Conservation (phyloP, 2,888 invertebrate genomes). For the Calameuta filiformis region DNA sequence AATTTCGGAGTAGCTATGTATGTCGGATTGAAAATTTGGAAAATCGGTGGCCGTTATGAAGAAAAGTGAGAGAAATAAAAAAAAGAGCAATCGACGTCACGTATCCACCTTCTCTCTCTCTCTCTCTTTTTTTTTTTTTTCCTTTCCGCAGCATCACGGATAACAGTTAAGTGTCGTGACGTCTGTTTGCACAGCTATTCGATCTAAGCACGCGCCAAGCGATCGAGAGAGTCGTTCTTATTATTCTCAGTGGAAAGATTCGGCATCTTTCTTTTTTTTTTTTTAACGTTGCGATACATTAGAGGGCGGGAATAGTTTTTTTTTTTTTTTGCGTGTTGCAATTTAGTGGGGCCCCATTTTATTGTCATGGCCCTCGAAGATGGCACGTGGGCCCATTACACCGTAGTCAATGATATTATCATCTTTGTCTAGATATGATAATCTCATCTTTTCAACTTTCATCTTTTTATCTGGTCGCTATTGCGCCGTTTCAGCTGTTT, state of each 20-base stretch:
- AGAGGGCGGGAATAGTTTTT: not conserved
- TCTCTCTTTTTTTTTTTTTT: too few species aligned
- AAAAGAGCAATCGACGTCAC: not conserved
- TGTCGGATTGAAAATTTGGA: not conserved
- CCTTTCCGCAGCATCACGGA: not conserved
- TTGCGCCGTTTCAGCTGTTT: slow-evolving; percentile 52
- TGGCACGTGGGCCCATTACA: slow-evolving; percentile 15
- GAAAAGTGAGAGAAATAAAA: not conserved
- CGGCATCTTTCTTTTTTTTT: not conserved
- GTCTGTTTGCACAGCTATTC: not conserved
- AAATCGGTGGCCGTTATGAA: not conserved
- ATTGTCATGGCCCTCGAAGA: not conserved
- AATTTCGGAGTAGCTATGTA: not conserved
- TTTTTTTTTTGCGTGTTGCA: not conserved
- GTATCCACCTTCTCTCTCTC: not conserved
- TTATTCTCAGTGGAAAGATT: not conserved
- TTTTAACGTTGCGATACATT: not conserved
- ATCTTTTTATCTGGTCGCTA: slow-evolving; percentile 35
- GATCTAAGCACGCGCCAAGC: not conserved
- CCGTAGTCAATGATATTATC: slow-evolving; percentile 32
- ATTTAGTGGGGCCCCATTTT: not conserved
- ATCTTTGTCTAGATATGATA: slow-evolving; percentile 43
- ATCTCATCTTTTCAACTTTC: slow-evolving; percentile 48
- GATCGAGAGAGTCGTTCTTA: not conserved
- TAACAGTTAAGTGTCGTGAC: not conserved